Percentiles rank a stretch among this genome's conserved stretches.
These are phyloP conservation scores for Ptychochromis oligacanthus DNA, from an alignment of 2,113 vertebrate species.

Conservation along the genomic window DNA sequence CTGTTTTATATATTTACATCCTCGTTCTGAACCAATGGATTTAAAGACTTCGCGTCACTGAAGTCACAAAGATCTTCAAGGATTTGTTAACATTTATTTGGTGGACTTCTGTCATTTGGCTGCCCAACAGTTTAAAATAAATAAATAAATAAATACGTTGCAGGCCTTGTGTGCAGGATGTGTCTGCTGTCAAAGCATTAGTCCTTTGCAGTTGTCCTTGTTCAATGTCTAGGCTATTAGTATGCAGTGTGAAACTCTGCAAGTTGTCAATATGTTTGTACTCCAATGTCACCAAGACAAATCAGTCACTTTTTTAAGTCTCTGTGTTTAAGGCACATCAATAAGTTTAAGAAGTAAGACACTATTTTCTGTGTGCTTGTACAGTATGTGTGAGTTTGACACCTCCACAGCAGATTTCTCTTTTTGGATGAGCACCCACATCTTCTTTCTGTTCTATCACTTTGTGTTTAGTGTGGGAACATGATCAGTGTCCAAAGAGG, in stretches of 20 bases:
- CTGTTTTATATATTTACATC: not conserved
- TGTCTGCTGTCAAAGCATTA: not conserved
- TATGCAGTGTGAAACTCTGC: slow-evolving; percentile 41
- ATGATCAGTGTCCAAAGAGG: slow-evolving; percentile 17
- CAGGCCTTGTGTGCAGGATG: not conserved
- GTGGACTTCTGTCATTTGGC: not conserved
- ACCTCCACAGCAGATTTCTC: slow-evolving; percentile 57
- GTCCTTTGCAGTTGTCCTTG: slow-evolving; percentile 23
- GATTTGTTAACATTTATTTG: not conserved
- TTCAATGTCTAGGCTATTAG: slow-evolving; percentile 12
- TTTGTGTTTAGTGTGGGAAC: slow-evolving; percentile 32
- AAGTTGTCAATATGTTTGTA: slow-evolving; percentile 46
- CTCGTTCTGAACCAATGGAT: not conserved
- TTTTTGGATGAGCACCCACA: slow-evolving; percentile 52
- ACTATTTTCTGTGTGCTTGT: not conserved
- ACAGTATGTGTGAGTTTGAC: slow-evolving; percentile 25
- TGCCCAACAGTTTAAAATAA: not conserved
- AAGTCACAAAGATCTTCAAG: not conserved
- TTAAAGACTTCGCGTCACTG: not conserved
- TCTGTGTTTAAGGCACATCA: slow-evolving; percentile 36
- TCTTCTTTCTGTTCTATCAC: slow-evolving; percentile 32
- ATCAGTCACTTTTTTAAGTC: slow-evolving; percentile 31
- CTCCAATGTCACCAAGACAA: slow-evolving; percentile 33
- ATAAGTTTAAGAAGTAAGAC: slow-evolving; percentile 31
- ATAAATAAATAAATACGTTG: not conserved